Evolutionary conservation across 2,797 vertebrate genomes (phyloP), one percentile per base, ranked within the genome.

Genomic region (Parauchenoglanis punctatus): DNA sequence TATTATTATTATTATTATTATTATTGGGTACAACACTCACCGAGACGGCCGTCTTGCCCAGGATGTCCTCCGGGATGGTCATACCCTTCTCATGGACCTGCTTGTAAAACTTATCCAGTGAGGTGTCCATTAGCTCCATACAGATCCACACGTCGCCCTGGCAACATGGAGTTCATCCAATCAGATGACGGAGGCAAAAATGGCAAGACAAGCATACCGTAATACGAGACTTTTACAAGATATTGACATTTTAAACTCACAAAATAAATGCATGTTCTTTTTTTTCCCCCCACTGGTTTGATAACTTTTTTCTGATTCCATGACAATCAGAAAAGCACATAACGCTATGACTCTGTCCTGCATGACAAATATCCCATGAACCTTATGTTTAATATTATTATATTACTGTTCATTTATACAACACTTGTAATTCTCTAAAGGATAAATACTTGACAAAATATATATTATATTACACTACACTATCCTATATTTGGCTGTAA

Each of bases 61-160:
- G 92, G 93, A 99, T 99, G 94, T 99, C 98, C 90, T 99, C 99
- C 0, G 98, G 99, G 92, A 99, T 99, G 4, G 96, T 97, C 94
- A 96, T 95, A 87, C 97, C 96, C 94, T 98, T 99, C 91, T 99
- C 98, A 77, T 98, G 97, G 63, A 99, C 99, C 1, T 97, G 96
- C 93, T 99, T 99, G 93, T 99, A 99, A 94, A 99, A 99, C 90
- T 99, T 99, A 93, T 99, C 99, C 96, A 99, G 94, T 68, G 99
- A 99, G 0, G 98, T 99, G 94, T 99, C 99, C 99, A 99, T 98
- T 89, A 99, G 95, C 92, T 99, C 99, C 99, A 99, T 99, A 90
- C 98, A 99, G 93, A 99, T 99, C 98, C 99, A 99, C 85, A 99
- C 99, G 0, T 99, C 99, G 0, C 99, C 99, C 98, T 99, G 92